A percentile compares a stretch with the other conserved stretches of the same genome.
Evolutionary conservation across 35 echinoderm and acorn worm species (phyloP).

Genomic region (Diadema setosum): DNA sequence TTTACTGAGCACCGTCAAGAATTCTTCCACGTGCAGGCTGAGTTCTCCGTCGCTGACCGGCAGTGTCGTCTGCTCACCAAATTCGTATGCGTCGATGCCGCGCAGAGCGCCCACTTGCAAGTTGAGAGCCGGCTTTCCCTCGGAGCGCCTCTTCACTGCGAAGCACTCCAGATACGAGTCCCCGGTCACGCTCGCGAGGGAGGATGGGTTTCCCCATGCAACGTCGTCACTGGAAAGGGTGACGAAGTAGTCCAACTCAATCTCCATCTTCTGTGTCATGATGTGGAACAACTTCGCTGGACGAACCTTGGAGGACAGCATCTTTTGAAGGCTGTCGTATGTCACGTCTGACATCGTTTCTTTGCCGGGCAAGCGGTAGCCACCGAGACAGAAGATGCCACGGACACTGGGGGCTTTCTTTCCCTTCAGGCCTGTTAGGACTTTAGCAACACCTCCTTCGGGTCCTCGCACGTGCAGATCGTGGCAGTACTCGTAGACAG

Average conservation of each 20-base stretch:
- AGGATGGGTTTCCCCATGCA: slow-evolving; percentile 54
- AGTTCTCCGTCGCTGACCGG: slow-evolving; percentile 20
- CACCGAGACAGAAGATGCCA: slow-evolving; percentile 67
- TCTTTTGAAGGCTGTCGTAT: neutral
- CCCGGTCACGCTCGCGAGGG: slow-evolving; percentile 23
- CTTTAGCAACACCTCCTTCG: neutral
- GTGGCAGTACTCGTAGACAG: slow-evolving; percentile 11
- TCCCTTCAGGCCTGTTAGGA: slow-evolving; percentile 4
- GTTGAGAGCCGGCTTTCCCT: slow-evolving; percentile 57
- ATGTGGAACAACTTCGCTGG: slow-evolving; percentile 36
- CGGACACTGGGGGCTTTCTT: neutral
- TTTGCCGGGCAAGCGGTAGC: slow-evolving; percentile 18
- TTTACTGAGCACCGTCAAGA: slow-evolving; percentile 54
- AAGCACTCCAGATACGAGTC: slow-evolving; percentile 39
- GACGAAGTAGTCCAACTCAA: slow-evolving; percentile 65
- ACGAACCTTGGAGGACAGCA: slow-evolving; percentile 20
- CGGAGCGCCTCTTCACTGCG: slow-evolving; percentile 19
- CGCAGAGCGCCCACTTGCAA: slow-evolving; percentile 60
- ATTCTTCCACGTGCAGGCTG: slow-evolving; percentile 77
- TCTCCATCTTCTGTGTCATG: slow-evolving; percentile 14
- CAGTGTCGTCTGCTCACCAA: neutral
- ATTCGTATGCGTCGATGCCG: slow-evolving; percentile 58
- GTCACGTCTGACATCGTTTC: slow-evolving; percentile 16
- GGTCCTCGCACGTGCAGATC: neutral
- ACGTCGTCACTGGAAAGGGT: slow-evolving; percentile 42